Evolutionary conservation across 2,888 invertebrate genomes (phyloP), one percentile per base, ranked within the genome.

Genomic region (Melanophora roralis): DNA sequence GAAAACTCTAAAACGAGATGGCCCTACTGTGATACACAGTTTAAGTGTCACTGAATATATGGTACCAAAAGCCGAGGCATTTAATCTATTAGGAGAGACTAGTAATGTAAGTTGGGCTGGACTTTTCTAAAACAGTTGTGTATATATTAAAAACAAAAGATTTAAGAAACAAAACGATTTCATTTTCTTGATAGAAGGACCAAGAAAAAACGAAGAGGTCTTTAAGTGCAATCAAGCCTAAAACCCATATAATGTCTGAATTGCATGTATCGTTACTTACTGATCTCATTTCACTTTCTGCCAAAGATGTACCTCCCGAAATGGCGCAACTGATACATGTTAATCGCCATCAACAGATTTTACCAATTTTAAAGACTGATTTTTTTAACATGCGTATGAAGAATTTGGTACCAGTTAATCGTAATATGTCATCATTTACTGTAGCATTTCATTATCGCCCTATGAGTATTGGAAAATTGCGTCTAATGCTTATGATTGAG

Each of bases 331-430:
- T 92, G 57, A 91, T 95, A 64, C 93, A 94, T 82, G 87, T 95
- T 32, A 92, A 93, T 85, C 89, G 90, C 67, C 91, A 92, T 55
- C 89, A 90, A 12, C 92, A 93, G 86, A 96, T 96, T 86, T 90
- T 97, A 78, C 98, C 98, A 21, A 93, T 98, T 81, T 90, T 97
- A 7, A 94, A 94, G 84, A 93, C 95, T 82, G 97, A 98, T 90
- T 93, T 95, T 82, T 91, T 98, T 57, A 95, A 95, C 87, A 95
- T 95, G 67, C 92, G 97, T 55, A 90, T 95, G 34, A 93, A 93
- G 82, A 94, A 98, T 89, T 91, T 97, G 32, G 92, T 94, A 65
- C 92, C 93, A 74, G 90, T 96, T 2, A 93, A 91, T 9, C 91
- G 90, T 6, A 92, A 92, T 65, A 92, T 91, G 65, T 91, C 91